Evolutionary conservation across 1,140 invertebrate genomes (phyloP), one percentile per base, ranked within the genome.

Genomic region (Atta cephalotes): DNA sequence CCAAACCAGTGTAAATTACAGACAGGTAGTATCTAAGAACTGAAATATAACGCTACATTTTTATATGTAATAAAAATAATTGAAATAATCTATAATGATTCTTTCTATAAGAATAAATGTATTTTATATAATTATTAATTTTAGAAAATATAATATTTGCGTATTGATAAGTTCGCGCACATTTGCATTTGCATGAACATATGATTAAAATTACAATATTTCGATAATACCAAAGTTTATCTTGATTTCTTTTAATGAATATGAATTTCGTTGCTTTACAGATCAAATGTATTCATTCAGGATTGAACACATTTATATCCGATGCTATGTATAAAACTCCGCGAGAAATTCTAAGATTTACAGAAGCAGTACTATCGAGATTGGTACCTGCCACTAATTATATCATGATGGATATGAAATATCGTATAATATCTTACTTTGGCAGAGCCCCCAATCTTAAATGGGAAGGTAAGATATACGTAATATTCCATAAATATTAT

Each of bases 351-450:
- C 71, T 88, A 7, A 88, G 87, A 35, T 93, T 93, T 62, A 85
- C 93, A 68, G 53, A 92, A 70, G 79, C 58, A 63, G 81, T 92
- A 89, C 79, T 94, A 25, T 56, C 85, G 28, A 51, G 87, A 45
- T 72, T 94, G 28, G 45, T 94, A 39, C 93, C 93, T 7, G 0
- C 28, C 10, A 90, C 82, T n/a, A 94, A 94, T 91, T 90, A 91
- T 51, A 53, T 92, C 4, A 87, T 93, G 85, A 84, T 94, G 18
- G 90, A 92, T 12, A 87, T 93, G 74, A 93, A 94, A 70, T 94
- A 91, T 87, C 79, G 89, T 72, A 90, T 94, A 28, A 80, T 94
- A 53, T 94, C 93, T 0, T 91, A 92, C 12, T 93, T 93, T 70
- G 93, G 93, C 3, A 89, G 93, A 87, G 85, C 31, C 6, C 65